These are phyloP conservation scores for Chiloscyllium plagiosum DNA, from an alignment of 2,113 vertebrate genomes.

Conservation along the genomic window DNA sequence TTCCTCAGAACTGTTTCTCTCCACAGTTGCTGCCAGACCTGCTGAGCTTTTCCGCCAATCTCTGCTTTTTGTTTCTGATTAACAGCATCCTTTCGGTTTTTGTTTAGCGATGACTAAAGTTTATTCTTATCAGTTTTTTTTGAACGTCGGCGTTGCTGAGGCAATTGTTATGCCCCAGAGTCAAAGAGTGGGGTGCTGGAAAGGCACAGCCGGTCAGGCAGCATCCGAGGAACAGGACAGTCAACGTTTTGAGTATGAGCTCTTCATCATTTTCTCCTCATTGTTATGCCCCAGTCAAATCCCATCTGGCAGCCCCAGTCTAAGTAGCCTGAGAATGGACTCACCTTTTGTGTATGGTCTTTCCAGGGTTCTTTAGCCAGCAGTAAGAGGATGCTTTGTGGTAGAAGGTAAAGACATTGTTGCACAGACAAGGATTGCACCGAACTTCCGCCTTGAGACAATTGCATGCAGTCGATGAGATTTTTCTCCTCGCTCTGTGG, in stretches of 20 bases:
- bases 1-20: too few relatives aligned
- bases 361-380: constrained; percentile 86
- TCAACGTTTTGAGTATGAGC: not conserved
- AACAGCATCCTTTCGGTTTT: too few relatives aligned
- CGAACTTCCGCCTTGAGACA: constrained; percentile 54
- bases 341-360: constrained; percentile 75
- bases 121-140: not conserved
- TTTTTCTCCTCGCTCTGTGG: constrained; percentile 52
- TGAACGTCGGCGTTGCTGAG: not conserved
- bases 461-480: constrained; percentile 41
- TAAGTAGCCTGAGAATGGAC: not conserved
- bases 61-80: too few relatives aligned
- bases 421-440: constrained; percentile 52
- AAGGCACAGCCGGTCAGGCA: too few relatives aligned
- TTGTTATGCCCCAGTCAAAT: not conserved
- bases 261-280: not conserved
- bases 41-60: too few relatives aligned
- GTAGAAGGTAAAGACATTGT: constrained; percentile 62
- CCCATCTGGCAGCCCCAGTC: not conserved
- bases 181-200: too few relatives aligned
- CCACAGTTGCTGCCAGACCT: too few relatives aligned
- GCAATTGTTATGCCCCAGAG: too few relatives aligned
- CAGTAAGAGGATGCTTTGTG: constrained; percentile 66
- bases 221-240: too few relatives aligned
- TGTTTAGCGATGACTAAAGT: too few relatives aligned